Evolutionary conservation across 2,888 invertebrate genomes (phyloP).

Genomic region (Helleia helle): DNA sequence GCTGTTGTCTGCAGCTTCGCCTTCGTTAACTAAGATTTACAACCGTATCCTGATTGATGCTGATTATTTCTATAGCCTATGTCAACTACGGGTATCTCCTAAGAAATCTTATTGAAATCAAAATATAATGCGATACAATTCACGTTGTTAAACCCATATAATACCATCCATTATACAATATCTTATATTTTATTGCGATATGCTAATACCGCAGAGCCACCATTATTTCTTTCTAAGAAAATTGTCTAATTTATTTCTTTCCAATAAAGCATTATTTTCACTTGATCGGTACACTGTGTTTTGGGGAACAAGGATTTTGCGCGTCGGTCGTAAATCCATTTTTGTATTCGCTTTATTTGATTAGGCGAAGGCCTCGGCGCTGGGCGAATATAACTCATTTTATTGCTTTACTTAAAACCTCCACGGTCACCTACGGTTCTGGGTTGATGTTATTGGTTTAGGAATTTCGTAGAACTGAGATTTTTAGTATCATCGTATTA

Average conservation of each 20-base stretch:
- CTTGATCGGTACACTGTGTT: conserved; percentile 24
- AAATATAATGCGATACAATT: no score
- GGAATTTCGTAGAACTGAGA: background rate
- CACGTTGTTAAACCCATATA: no score
- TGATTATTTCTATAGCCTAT: no score
- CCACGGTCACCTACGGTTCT: conserved; percentile 5
- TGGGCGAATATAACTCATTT: conserved; percentile 40
- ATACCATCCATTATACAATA: no score
- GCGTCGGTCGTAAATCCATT: conserved; percentile 44
- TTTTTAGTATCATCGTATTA: no score
- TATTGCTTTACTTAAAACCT: conserved; percentile 32
- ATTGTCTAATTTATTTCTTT: conserved; percentile 1
- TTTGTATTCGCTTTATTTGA: conserved; percentile 47
- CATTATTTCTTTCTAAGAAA: background rate
- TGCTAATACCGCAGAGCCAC: background rate
- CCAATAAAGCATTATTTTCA: conserved; percentile 16
- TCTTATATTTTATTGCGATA: no score
- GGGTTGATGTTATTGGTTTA: conserved; percentile 3
- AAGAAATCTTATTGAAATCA: no score
- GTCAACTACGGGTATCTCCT: no score
- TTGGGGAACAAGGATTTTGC: conserved; percentile 30
- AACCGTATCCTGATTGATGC: no score
- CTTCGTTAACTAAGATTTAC: no score
- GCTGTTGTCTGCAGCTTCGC: no score
- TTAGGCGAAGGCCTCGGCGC: conserved; percentile 38